Percentiles rank a stretch among this genome's conserved stretches.
Evolutionary conservation across 2,113 vertebrate species (phyloP).

Genomic region (Zosterops lateralis): DNA sequence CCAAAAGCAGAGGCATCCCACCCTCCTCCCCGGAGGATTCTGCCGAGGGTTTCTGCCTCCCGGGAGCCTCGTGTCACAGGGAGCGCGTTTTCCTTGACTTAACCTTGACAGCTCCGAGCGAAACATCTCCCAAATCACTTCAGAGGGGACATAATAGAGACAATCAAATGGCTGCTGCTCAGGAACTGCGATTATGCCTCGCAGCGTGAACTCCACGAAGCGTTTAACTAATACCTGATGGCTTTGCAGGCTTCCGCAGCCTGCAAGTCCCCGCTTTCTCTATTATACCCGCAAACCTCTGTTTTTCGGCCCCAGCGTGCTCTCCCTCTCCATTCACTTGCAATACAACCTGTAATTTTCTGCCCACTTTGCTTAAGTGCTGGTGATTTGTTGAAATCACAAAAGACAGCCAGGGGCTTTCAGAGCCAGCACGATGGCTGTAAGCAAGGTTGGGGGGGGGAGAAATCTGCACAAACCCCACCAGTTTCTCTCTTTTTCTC

Average conservation of each 20-base stretch:
- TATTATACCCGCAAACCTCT: slow-evolving; percentile 39
- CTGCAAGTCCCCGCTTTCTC: not conserved
- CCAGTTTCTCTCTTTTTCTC: not conserved
- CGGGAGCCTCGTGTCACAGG: not conserved
- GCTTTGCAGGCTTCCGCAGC: slow-evolving; percentile 6
- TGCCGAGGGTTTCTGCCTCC: not conserved
- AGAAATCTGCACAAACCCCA: not conserved
- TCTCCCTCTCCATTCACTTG: slow-evolving; percentile 59
- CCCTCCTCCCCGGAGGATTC: not conserved
- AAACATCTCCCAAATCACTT: slow-evolving; percentile 35
- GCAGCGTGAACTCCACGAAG: slow-evolving; percentile 36
- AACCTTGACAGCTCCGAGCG: slow-evolving; percentile 47
- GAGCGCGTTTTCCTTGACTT: not conserved
- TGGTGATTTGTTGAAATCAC: slow-evolving; percentile 66
- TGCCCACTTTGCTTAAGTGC: slow-evolving; percentile 70
- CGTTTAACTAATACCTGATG: slow-evolving; percentile 66
- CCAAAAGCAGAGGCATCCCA: not conserved
- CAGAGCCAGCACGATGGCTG: not conserved
- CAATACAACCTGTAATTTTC: slow-evolving; percentile 71
- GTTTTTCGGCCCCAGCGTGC: slow-evolving; percentile 35
- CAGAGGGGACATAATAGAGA: slow-evolving; percentile 49
- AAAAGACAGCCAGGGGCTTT: slow-evolving; percentile 60
- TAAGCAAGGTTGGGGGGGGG: not conserved
- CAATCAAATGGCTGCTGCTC: slow-evolving; percentile 56
- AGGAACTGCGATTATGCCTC: slow-evolving; percentile 55